These are phyloP conservation scores for Pimpla rufipes DNA, from an alignment of 2,888 invertebrate genomes.

Conservation along the genomic window DNA sequence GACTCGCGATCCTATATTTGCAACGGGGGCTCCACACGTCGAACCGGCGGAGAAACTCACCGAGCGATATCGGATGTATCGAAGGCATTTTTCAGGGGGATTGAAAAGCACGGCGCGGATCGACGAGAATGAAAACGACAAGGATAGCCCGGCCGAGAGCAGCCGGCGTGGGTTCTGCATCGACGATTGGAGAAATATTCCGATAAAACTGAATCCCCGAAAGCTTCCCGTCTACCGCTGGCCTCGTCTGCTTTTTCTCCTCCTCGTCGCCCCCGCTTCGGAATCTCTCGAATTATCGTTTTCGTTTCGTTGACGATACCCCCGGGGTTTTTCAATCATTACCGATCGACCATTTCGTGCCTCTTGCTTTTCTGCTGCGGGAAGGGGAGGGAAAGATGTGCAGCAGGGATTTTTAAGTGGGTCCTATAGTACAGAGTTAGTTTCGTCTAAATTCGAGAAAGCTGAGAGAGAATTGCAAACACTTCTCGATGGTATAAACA, in stretches of 20 bases:
- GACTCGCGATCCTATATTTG: constrained; percentile 45
- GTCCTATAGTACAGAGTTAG: too few species aligned
- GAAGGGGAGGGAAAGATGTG: not conserved
- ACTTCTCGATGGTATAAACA: too few species aligned
- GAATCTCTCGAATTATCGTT: constrained; percentile 16
- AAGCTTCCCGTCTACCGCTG: not conserved
- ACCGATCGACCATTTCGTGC: not conserved
- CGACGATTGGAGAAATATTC: constrained; percentile 14
- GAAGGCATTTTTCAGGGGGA: constrained; percentile 2
- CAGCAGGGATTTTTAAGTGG: too few species aligned
- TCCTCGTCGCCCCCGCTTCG: not conserved
- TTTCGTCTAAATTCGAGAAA: too few species aligned
- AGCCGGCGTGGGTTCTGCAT: too few species aligned
- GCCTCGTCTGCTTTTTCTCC: not conserved
- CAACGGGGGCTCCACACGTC: not conserved
- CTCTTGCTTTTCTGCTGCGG: not conserved
- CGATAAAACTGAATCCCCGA: constrained; percentile 14
- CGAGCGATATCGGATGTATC: constrained; percentile 29
- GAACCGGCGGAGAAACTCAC: constrained; percentile 28
- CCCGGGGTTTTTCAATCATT: constrained; percentile 31
- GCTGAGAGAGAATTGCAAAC: too few species aligned
- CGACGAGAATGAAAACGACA: constrained; percentile 18
- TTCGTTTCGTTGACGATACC: not conserved
- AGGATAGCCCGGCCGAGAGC: not conserved
- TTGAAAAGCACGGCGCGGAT: constrained; percentile 10